A percentile compares a stretch with the other conserved stretches of the same genome.
These are phyloP conservation scores for Phalacrocorax pelagicus DNA, from an alignment of 2,113 vertebrate genomes.

Conservation along the genomic window DNA sequence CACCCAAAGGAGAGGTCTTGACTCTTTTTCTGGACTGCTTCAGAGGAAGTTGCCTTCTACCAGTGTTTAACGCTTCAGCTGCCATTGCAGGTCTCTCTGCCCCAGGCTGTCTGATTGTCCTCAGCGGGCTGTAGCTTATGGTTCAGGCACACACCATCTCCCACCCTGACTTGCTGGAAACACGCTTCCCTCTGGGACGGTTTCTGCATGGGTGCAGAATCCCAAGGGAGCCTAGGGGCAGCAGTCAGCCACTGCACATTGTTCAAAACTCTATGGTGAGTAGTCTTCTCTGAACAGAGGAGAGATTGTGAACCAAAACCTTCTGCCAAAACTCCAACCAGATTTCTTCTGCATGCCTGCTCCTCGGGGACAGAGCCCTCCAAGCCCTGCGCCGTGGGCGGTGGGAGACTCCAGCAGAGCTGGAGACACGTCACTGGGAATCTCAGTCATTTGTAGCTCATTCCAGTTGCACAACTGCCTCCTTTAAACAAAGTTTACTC, in stretches of 20 bases:
- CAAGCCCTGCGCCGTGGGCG: neutral
- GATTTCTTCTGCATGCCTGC: neutral
- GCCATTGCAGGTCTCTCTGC: neutral
- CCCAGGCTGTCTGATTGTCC: neutral
- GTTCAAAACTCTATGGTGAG: neutral
- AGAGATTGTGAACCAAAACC: neutral
- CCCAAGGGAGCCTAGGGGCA: neutral
- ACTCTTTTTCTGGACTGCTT: neutral
- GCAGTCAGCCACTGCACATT: accelerated
- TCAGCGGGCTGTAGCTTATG: neutral
- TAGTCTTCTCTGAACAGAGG: neutral
- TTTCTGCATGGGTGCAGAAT: neutral
- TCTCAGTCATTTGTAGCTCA: constrained; percentile 22
- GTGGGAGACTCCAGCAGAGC: constrained; percentile 40
- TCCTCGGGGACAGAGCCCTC: neutral
- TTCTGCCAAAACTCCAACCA: neutral
- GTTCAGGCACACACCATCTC: neutral
- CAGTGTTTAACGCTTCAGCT: neutral
- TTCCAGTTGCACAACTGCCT: constrained; percentile 63
- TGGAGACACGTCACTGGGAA: constrained; percentile 18
- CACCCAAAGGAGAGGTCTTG: neutral
- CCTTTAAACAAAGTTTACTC: constrained; percentile 50
- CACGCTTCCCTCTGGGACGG: neutral
- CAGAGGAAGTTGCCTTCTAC: neutral
- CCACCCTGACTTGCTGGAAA: neutral